These are phyloP conservation scores for Deilephila elpenor DNA, from an alignment of 2,888 invertebrate genomes.

Conservation along the genomic window DNA sequence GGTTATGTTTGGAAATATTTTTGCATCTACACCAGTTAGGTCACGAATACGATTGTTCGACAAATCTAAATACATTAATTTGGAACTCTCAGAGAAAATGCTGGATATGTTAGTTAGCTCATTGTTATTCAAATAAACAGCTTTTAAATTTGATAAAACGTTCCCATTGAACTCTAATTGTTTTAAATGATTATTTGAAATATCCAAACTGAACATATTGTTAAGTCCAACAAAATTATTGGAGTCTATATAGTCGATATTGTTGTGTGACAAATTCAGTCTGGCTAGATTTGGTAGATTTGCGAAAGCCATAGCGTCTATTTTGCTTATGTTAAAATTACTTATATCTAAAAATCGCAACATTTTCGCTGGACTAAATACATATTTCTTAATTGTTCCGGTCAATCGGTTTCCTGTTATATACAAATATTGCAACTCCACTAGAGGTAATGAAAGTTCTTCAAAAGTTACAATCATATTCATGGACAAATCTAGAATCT, in stretches of 20 bases:
- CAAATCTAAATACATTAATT: slow-evolving; percentile 60
- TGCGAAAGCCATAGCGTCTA: slow-evolving; percentile 61
- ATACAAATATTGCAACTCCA: slow-evolving; percentile 66
- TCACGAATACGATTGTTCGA: slow-evolving; percentile 60
- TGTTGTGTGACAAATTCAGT: slow-evolving; percentile 69
- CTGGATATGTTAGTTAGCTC: slow-evolving; percentile 51
- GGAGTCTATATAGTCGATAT: slow-evolving; percentile 56
- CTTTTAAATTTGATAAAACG: slow-evolving; percentile 57
- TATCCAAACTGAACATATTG: slow-evolving; percentile 69
- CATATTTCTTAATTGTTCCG: slow-evolving; percentile 54
- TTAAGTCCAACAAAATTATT: slow-evolving; percentile 63
- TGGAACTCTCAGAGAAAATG: slow-evolving; percentile 50
- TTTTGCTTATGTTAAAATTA: slow-evolving; percentile 57
- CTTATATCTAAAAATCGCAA: slow-evolving; percentile 67
- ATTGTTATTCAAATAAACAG: slow-evolving; percentile 66
- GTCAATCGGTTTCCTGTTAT: slow-evolving; percentile 58
- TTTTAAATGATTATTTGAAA: slow-evolving; percentile 64
- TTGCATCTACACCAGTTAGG: slow-evolving; percentile 44
- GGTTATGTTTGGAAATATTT: slow-evolving; percentile 55
- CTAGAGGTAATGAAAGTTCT: slow-evolving; percentile 61
- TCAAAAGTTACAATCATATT: slow-evolving; percentile 64
- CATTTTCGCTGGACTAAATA: slow-evolving; percentile 66
- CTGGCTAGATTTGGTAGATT: slow-evolving; percentile 64
- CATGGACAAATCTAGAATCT: slow-evolving; percentile 63
- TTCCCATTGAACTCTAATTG: slow-evolving; percentile 53